phyloP scores from a whole-genome alignment of 2,113 vertebrate species.

The Ptychochromis oligacanthus region DNA sequence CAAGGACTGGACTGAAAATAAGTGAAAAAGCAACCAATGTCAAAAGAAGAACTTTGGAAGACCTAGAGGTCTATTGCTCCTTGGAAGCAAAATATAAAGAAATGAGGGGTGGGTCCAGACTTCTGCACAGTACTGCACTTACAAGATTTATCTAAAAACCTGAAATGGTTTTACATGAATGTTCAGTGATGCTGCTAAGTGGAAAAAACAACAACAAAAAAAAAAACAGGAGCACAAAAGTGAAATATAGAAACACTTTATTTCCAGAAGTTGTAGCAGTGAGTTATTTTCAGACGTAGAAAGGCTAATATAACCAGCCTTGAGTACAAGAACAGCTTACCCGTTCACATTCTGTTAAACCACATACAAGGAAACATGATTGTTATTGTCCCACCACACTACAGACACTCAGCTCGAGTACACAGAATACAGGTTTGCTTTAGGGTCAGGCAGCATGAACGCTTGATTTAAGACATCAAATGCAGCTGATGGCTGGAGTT shows the following conservation, averaged over 20 bases:
- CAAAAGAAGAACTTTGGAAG: too few relatives aligned
- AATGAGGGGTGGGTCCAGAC: neutral
- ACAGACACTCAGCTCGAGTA: conserved; percentile 62
- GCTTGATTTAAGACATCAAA: conserved; percentile 53
- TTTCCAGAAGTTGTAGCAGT: conserved; percentile 71
- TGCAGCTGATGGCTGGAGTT: conserved; percentile 47
- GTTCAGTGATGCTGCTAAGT: neutral
- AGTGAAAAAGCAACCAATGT: too few relatives aligned
- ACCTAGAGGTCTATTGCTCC: too few relatives aligned
- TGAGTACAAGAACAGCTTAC: conserved; percentile 72
- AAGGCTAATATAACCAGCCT: conserved; percentile 70
- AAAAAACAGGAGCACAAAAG: neutral
- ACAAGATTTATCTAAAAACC: neutral
- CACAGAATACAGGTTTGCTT: conserved; percentile 48
- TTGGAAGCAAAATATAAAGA: neutral
- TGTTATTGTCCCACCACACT: conserved; percentile 67
- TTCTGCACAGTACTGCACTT: neutral
- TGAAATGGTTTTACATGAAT: neutral
- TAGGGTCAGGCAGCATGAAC: conserved; percentile 28
- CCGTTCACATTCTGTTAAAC: conserved; percentile 68
- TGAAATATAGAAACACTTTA: conserved; percentile 82
- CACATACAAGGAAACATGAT: conserved; percentile 69
- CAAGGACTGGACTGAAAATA: too few relatives aligned
- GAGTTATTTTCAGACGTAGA: conserved; percentile 75
- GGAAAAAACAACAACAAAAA: neutral